These are phyloP conservation scores for Sus cebifrons DNA, from an alignment of 2,797 vertebrate genomes.

Conservation along the genomic window DNA sequence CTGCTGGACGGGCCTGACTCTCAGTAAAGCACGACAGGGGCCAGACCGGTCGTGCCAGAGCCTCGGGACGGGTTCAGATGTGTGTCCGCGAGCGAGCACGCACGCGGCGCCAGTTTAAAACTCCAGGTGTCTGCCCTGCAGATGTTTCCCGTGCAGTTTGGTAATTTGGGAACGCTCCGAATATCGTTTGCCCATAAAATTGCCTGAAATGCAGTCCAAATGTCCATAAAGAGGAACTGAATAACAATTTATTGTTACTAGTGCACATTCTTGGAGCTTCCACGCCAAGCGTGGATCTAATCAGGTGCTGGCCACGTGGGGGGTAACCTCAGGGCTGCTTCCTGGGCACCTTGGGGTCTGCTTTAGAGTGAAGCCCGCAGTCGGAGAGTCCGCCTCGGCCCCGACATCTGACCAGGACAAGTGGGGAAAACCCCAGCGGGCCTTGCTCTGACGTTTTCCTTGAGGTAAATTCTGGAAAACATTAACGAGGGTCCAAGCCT, in stretches of 20 bases:
- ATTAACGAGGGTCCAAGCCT: background rate
- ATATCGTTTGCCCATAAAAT: slow-evolving; percentile 78
- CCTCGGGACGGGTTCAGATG: slow-evolving; percentile 83
- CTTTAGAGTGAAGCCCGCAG: fast-evolving
- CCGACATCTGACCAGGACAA: background rate
- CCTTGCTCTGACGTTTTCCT: background rate
- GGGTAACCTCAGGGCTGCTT: background rate
- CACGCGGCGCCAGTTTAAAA: background rate
- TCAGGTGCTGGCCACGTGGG: background rate
- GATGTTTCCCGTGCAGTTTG: slow-evolving; percentile 77
- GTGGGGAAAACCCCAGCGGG: background rate
- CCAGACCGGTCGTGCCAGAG: background rate
- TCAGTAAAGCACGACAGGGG: background rate
- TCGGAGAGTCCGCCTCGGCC: fast-evolving
- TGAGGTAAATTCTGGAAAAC: background rate
- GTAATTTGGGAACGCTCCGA: slow-evolving; percentile 73
- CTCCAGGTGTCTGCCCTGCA: slow-evolving; percentile 85
- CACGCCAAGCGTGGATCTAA: fast-evolving
- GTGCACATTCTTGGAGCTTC: background rate
- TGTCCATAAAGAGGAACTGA: slow-evolving; percentile 67
- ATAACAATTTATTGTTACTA: slow-evolving; percentile 44
- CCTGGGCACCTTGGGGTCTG: fast-evolving
- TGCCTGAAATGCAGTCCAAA: slow-evolving; percentile 74
- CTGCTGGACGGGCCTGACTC: fast-evolving
- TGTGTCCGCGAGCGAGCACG: slow-evolving; percentile 72